Percentiles rank a stretch among this genome's conserved stretches.
Conservation (phyloP, 2,888 invertebrate genomes). For the Malthinus seriepunctatus region DNA sequence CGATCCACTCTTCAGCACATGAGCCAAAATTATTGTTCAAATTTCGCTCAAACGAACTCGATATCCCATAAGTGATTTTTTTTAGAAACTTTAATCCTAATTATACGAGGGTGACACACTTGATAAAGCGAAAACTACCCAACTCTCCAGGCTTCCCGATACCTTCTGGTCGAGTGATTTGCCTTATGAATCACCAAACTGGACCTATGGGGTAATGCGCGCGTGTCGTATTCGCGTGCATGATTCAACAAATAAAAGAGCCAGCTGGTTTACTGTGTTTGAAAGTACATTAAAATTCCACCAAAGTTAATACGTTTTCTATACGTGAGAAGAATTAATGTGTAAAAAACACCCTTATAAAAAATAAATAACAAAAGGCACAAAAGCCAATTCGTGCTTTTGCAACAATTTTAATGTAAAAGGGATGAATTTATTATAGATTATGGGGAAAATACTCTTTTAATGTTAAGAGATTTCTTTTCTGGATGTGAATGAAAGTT, state of each 20-base stretch:
- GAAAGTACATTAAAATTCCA: conserved; percentile 18
- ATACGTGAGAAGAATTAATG: conserved; percentile 10
- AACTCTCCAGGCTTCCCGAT: no score
- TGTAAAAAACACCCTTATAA: conserved; percentile 2
- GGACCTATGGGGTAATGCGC: conserved; percentile 26
- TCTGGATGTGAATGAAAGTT: conserved; percentile 1
- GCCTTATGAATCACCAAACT: conserved; percentile 29
- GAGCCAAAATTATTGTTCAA: no score
- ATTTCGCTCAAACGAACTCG: no score
- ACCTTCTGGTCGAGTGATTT: conserved; percentile 26
- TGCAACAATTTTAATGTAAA: not conserved
- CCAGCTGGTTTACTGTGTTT: conserved; percentile 21
- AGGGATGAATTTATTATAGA: not conserved
- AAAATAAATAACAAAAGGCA: not conserved
- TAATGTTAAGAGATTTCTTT: not conserved
- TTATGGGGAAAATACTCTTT: not conserved
- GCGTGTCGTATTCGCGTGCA: conserved; percentile 18
- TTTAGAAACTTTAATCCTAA: no score
- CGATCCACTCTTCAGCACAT: no score
- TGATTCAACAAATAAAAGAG: conserved; percentile 20
- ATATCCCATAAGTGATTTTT: no score
- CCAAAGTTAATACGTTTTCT: conserved; percentile 17
- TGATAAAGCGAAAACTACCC: conserved; percentile 19
- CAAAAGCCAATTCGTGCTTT: not conserved
- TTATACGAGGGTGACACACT: conserved; percentile 22